Conservation (phyloP, 2,113 vertebrate genomes). For the Gnathonemus echidnorhynchus region DNA sequence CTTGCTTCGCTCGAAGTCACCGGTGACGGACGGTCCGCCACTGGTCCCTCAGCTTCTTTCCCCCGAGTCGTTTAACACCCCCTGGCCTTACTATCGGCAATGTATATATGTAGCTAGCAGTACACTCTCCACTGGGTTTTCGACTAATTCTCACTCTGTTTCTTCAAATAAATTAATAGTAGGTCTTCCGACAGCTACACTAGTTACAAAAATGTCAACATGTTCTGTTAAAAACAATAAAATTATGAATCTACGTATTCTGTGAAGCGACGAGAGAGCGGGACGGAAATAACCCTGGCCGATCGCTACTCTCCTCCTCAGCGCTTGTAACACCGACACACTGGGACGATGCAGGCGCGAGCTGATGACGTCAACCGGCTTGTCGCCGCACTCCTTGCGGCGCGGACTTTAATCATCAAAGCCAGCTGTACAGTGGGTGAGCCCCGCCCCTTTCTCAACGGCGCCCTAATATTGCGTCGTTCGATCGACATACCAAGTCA, state of each 20-base stretch:
- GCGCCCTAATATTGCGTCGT: slow-evolving; percentile 11
- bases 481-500: background rate
- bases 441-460: background rate
- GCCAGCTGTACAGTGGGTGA: background rate
- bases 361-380: slow-evolving; percentile 8
- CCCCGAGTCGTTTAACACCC: background rate
- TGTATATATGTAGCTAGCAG: slow-evolving; percentile 3
- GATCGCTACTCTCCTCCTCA: slow-evolving; percentile 17
- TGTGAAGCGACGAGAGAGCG: background rate
- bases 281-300: background rate
- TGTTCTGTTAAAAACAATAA: background rate
- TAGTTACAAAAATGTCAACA: background rate
- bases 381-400: background rate
- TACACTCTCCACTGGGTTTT: background rate
- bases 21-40: background rate
- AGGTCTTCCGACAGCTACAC: background rate
- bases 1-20: background rate
- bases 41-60: slow-evolving; percentile 1
- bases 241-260: background rate
- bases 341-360: background rate
- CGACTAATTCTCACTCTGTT: background rate
- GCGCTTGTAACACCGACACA: slow-evolving; percentile 22
- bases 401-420: slow-evolving; percentile 10
- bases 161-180: background rate
- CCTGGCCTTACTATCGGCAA: background rate